Percentiles rank a stretch among this genome's conserved stretches.
Evolutionary conservation across 2,797 vertebrate species (phyloP).

Genomic region (Astyanax mexicanus): DNA sequence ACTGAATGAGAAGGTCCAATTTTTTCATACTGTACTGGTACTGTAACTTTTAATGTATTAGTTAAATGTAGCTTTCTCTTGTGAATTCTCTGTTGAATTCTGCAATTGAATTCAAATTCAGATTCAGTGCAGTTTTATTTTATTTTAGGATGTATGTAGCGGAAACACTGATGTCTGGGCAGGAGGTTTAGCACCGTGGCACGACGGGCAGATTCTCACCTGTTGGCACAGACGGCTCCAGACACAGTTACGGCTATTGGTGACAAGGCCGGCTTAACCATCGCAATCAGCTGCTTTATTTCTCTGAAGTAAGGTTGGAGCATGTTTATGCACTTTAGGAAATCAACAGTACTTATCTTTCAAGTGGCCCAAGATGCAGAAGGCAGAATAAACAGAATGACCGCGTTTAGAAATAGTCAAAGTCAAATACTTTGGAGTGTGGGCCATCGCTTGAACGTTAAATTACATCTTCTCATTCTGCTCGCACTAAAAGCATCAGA

Average conservation of each 20-base stretch:
- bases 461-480: slow-evolving; percentile 20
- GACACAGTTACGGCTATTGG: not conserved
- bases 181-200: not conserved
- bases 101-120: too few relatives aligned
- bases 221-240: not conserved
- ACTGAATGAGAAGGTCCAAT: too few relatives aligned
- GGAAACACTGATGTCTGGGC: too few relatives aligned
- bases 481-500: slow-evolving; percentile 30
- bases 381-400: slow-evolving; percentile 10
- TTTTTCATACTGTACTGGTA: too few relatives aligned
- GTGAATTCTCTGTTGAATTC: too few relatives aligned
- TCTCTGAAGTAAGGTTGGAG: not conserved
- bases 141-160: too few relatives aligned
- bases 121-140: too few relatives aligned
- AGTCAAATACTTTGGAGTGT: slow-evolving; percentile 2
- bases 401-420: not conserved
- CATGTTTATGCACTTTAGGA: slow-evolving; percentile 17
- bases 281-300: not conserved
- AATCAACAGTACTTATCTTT: slow-evolving; percentile 12
- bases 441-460: not conserved
- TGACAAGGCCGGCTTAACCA: not conserved
- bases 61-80: too few relatives aligned
- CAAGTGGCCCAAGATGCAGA: not conserved
- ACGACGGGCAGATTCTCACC: not conserved
- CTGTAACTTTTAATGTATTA: too few relatives aligned